Evolutionary conservation across 2,888 invertebrate genomes (phyloP).

Genomic region (Phortica okadai): DNA sequence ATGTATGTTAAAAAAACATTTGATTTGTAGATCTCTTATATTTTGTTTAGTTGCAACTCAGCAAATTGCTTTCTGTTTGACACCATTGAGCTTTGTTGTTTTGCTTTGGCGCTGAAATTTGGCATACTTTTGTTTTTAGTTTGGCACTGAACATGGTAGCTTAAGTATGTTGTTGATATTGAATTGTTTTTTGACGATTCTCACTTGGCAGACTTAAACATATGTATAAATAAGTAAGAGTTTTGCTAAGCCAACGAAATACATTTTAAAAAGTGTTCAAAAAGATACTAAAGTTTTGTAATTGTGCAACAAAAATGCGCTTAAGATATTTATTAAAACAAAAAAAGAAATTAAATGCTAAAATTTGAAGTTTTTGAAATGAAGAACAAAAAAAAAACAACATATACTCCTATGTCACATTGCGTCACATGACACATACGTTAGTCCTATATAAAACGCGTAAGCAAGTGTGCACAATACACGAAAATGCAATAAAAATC

Average conservation of each 20-base stretch:
- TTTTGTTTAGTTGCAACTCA: background rate
- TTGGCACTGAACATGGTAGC: conserved; percentile 63
- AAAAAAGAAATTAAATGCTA: no score
- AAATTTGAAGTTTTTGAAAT: no score
- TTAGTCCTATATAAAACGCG: conserved; percentile 17
- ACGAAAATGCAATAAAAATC: conserved; percentile 24
- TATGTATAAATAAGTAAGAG: background rate
- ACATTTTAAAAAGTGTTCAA: no score
- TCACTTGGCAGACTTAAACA: conserved; percentile 43
- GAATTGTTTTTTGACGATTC: conserved; percentile 63
- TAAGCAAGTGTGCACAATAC: conserved; percentile 10
- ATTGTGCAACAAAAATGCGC: no score
- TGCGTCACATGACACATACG: background rate
- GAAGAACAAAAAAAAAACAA: no score
- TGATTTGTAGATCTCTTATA: no score
- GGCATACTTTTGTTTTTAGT: background rate
- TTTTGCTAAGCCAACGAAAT: no score
- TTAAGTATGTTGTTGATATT: conserved; percentile 61
- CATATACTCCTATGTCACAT: background rate
- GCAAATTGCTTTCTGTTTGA: conserved; percentile 13
- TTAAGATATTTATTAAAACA: no score
- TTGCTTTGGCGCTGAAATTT: background rate
- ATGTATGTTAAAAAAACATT: no score
- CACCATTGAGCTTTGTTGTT: conserved; percentile 38
- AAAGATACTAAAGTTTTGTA: no score